phyloP scores from a whole-genome alignment of 2,888 invertebrate genomes.

The Hartigia nigra region DNA sequence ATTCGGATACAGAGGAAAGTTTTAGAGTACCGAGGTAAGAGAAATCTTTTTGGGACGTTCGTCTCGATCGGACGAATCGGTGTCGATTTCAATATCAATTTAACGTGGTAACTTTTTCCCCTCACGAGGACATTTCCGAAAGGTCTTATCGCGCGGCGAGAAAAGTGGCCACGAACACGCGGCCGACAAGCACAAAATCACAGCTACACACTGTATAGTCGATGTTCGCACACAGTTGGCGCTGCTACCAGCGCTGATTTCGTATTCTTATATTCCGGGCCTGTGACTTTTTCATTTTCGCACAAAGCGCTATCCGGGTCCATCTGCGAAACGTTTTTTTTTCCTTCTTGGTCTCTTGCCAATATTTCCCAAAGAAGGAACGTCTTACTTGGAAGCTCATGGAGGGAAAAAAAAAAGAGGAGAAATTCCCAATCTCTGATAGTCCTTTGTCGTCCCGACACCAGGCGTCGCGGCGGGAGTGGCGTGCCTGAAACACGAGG shows the following conservation, averaged over 20 bases:
- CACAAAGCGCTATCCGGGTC: slow-evolving; percentile 45
- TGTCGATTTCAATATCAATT: slow-evolving; percentile 10
- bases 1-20: neutral
- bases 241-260: slow-evolving; percentile 15
- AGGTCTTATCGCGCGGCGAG: slow-evolving; percentile 13
- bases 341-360: slow-evolving; percentile 2
- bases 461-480: neutral
- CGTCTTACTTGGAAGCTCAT: neutral
- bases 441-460: neutral
- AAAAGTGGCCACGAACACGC: neutral
- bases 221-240: neutral
- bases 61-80: neutral
- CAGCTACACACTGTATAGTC: neutral
- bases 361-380: slow-evolving; percentile 14
- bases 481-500: neutral
- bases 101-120: slow-evolving; percentile 8
- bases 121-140: slow-evolving; percentile 1
- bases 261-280: slow-evolving; percentile 40
- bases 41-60: neutral
- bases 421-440: slow-evolving; percentile 12
- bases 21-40: neutral
- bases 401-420: neutral
- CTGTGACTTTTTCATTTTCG: slow-evolving; percentile 52
- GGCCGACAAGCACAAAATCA: neutral
- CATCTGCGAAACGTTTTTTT: slow-evolving; percentile 32